Evolutionary conservation across 1,140 invertebrate species (phyloP).

Genomic region (Popillia japonica): DNA sequence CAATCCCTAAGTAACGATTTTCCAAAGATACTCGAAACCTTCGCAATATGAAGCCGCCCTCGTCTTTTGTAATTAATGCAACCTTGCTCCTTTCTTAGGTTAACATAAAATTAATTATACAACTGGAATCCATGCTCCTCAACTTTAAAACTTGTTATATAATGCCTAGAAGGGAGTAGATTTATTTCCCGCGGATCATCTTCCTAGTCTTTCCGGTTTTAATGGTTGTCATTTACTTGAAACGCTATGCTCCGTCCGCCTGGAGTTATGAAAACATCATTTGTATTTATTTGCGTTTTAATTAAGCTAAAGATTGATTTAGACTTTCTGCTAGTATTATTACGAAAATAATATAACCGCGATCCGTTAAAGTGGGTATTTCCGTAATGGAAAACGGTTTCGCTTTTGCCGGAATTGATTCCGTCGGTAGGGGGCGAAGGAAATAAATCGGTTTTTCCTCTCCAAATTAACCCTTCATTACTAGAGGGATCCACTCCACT

Average conservation of each 20-base stretch:
- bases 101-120: neutral
- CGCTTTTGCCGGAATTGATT: conserved; percentile 7
- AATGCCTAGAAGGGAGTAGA: neutral
- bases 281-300: neutral
- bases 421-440: neutral
- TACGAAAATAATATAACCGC: neutral
- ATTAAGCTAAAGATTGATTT: neutral
- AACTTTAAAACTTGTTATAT: neutral
- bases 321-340: neutral
- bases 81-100: neutral
- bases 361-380: neutral
- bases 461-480: neutral
- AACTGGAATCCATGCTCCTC: neutral
- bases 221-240: neutral
- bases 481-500: neutral
- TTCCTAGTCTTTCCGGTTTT: too few relatives aligned
- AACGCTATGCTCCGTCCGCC: too few relatives aligned
- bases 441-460: conserved; percentile 1
- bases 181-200: too few relatives aligned
- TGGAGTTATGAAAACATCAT: neutral
- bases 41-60: too few relatives aligned
- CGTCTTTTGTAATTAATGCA: neutral
- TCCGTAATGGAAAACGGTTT: neutral
- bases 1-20: too few relatives aligned
- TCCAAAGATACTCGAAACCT: too few relatives aligned